These are phyloP conservation scores for Ctenicera cuprea DNA, from an alignment of 2,888 invertebrate genomes.

Conservation along the genomic window DNA sequence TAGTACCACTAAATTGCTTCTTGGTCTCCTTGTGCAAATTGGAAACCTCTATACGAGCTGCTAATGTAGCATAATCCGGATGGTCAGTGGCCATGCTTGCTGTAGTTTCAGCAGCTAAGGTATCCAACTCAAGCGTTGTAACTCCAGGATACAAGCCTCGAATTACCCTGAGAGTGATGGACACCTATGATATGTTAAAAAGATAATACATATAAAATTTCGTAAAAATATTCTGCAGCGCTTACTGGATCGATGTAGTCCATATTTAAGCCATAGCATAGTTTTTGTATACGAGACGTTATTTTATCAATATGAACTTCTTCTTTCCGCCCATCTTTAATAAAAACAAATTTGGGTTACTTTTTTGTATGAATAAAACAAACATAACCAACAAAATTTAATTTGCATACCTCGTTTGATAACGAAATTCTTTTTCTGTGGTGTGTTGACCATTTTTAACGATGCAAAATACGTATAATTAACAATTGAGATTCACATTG, in stretches of 20 bases:
- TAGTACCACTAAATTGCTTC: conserved; percentile 92
- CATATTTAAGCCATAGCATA: conserved; percentile 96
- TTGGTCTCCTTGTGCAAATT: conserved; percentile 99
- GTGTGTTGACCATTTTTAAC: conserved; percentile 72
- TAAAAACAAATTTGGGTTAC: conserved; percentile 3
- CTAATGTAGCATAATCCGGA: conserved; percentile 95
- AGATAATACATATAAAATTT: no score
- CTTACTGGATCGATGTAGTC: conserved; percentile 97
- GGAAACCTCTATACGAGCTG: conserved; percentile 95
- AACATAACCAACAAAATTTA: conserved; percentile 19
- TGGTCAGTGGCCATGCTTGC: conserved; percentile 98
- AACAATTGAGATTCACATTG: no score
- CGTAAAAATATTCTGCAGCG: conserved; percentile 55
- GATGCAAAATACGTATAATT: no score
- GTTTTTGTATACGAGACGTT: conserved; percentile 94
- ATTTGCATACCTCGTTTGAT: conserved; percentile 74
- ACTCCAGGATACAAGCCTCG: conserved; percentile 97
- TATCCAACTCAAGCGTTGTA: conserved; percentile 97
- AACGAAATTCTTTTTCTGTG: conserved; percentile 72
- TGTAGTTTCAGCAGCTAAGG: conserved; percentile 98
- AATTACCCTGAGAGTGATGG: conserved; percentile 94
- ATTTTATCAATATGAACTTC: conserved; percentile 98
- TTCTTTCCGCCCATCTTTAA: conserved; percentile 90
- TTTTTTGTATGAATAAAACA: background rate
- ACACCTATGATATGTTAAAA: conserved; percentile 74